These are phyloP conservation scores for Pterois miles DNA, from an alignment of 2,797 vertebrate species.

Conservation along the genomic window DNA sequence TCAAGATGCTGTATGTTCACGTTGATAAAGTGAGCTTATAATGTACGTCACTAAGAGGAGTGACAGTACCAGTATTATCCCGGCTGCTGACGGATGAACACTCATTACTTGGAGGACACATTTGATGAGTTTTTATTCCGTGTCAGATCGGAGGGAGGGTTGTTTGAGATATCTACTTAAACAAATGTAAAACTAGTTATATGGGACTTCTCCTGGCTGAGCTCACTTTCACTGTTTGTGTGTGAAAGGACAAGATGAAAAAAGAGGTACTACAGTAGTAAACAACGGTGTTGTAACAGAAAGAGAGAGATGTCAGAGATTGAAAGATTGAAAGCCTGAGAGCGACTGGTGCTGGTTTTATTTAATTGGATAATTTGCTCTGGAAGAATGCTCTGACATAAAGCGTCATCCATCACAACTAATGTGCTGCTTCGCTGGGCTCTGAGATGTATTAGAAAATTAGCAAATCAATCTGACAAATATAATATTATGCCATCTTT, in stretches of 20 bases:
- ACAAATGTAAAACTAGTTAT: neutral
- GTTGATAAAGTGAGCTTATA: neutral
- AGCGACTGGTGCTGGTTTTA: constrained; percentile 26
- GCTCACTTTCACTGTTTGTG: neutral
- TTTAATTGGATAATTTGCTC: constrained; percentile 45
- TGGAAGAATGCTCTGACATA: constrained; percentile 12
- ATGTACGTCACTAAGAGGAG: neutral
- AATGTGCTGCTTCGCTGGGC: constrained; percentile 3
- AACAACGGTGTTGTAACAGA: neutral
- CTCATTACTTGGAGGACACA: neutral
- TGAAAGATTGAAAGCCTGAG: constrained; percentile 25
- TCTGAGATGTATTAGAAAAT: neutral
- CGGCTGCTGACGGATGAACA: neutral
- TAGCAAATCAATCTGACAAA: neutral
- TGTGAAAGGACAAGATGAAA: neutral
- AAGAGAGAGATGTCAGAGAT: neutral
- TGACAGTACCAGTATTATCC: neutral
- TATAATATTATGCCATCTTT: neutral
- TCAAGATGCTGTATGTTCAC: neutral
- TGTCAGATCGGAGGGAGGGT: neutral
- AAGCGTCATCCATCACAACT: constrained; percentile 36
- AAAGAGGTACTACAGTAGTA: neutral
- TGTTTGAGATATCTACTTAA: neutral
- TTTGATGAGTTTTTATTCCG: neutral
- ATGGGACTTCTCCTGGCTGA: neutral